These are phyloP conservation scores for Notarius quadriscutis DNA, from an alignment of 2,113 vertebrate species.

Conservation along the genomic window DNA sequence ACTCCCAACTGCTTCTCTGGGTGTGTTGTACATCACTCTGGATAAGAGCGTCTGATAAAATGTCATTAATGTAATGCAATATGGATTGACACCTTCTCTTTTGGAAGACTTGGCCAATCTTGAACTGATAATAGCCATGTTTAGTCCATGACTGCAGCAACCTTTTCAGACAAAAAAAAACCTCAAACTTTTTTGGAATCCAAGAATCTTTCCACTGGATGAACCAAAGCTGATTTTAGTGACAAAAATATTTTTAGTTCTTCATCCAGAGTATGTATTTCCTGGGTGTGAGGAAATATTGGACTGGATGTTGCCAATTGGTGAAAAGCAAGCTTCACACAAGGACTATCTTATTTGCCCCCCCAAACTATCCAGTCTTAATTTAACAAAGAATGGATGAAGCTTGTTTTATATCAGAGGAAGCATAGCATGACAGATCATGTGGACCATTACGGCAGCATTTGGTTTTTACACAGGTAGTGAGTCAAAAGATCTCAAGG, in stretches of 20 bases:
- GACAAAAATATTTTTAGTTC: background rate
- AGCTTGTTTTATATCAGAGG: background rate
- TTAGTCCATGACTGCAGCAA: background rate
- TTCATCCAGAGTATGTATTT: background rate
- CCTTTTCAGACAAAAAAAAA: background rate
- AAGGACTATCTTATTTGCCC: background rate
- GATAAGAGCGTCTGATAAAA: too few relatives aligned
- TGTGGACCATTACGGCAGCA: constrained; percentile 13
- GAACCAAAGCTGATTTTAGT: background rate
- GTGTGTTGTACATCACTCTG: too few relatives aligned
- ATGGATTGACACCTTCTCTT: background rate
- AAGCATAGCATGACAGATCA: background rate
- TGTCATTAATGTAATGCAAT: too few relatives aligned
- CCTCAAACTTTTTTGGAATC: background rate
- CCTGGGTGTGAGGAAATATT: background rate
- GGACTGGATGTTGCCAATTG: background rate
- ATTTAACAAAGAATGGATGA: background rate
- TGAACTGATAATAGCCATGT: background rate
- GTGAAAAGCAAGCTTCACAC: background rate
- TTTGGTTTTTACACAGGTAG: constrained; percentile 6
- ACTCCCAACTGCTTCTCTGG: too few relatives aligned
- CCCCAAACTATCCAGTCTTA: too few relatives aligned
- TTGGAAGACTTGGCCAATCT: background rate
- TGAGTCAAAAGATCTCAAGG: background rate
- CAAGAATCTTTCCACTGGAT: background rate